Base-by-base conservation (phyloP, 1,140 invertebrate genomes). In the Drosophila sproati region DNA sequence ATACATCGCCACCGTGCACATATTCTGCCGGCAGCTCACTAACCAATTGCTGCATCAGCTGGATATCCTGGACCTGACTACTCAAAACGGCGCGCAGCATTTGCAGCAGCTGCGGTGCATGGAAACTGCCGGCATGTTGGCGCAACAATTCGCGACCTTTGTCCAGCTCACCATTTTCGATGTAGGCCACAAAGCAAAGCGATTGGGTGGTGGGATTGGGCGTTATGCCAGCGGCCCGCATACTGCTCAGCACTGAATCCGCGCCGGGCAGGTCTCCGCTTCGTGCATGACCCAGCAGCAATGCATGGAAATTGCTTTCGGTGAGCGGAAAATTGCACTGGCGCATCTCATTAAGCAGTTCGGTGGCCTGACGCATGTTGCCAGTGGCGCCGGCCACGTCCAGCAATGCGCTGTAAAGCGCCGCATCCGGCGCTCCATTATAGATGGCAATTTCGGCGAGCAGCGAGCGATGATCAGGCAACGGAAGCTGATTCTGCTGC, bases 271-370 rank as follows among this genome's bases (percentile, higher is more conserved):
- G 47, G 66, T 93, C 93, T 2, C 91, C 91, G n/a, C 91, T 91
- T 67, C 93, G 92, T 0, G 92, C 85, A 88, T 95, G 93, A 0
- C 92, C 94, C 48, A 93, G 73, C 0, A 95, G 92, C 32, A 95
- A 89, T 29, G 93, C 78, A 77, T 94, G 94, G 69, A 95, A 95
- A 32, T 94, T 92, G 20, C 78, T 78, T 74, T 94, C 93, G 69
- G 93, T 93, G 0, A 94, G 78, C 2, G 93, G 73, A 35, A 94
- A 80, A 10, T 83, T 76, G 20, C 90, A 83, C 10, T 82, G 77
- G 50, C 94, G 94, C 94, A 95, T 95, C 50, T 91, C 87, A 20
- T 93, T 85, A 1, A 95, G 80, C 54, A 95, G 79, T 52, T 93
- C 92, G 5, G 79, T 86, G 29, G 92, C 92, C 48, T 93, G 92